A percentile compares a stretch with the other conserved stretches of the same genome.
These are phyloP conservation scores for Salticus scenicus DNA, from an alignment of 2,888 invertebrate species.

Conservation along the genomic window DNA sequence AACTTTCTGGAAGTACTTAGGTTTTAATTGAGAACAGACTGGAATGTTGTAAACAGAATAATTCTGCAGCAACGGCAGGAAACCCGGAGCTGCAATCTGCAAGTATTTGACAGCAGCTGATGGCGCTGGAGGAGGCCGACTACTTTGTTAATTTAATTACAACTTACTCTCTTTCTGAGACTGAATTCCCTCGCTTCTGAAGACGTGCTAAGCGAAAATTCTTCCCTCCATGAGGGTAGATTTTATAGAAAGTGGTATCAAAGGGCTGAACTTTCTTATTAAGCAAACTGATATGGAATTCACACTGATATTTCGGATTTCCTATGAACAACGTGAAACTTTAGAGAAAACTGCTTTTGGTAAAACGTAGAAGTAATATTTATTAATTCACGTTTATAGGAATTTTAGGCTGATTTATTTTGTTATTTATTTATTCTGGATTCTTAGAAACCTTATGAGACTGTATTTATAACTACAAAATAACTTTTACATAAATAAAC, in stretches of 20 bases:
- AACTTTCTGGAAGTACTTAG: neutral
- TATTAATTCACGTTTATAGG: too few relatives aligned
- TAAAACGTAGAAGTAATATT: too few relatives aligned
- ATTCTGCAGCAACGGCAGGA: constrained; percentile 37
- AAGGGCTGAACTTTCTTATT: neutral
- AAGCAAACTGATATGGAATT: constrained; percentile 9
- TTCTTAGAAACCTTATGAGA: too few relatives aligned
- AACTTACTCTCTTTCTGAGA: constrained; percentile 33
- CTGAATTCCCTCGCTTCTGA: constrained; percentile 29
- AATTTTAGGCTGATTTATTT: too few relatives aligned
- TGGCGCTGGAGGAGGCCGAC: neutral
- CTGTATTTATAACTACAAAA: too few relatives aligned
- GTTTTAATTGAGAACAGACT: constrained; percentile 33
- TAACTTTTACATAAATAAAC: too few relatives aligned
- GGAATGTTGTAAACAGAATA: constrained; percentile 53
- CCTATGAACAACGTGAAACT: neutral
- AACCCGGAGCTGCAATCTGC: constrained; percentile 33
- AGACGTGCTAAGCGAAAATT: constrained; percentile 21
- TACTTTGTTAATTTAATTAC: constrained; percentile 64
- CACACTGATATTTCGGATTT: neutral
- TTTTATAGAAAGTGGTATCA: neutral
- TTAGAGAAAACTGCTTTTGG: too few relatives aligned
- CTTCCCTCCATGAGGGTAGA: neutral
- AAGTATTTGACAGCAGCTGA: constrained; percentile 54
- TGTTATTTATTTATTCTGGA: too few relatives aligned